Conservation (phyloP, 2,888 invertebrate species). For the Hirtodrosophila histrioides region DNA sequence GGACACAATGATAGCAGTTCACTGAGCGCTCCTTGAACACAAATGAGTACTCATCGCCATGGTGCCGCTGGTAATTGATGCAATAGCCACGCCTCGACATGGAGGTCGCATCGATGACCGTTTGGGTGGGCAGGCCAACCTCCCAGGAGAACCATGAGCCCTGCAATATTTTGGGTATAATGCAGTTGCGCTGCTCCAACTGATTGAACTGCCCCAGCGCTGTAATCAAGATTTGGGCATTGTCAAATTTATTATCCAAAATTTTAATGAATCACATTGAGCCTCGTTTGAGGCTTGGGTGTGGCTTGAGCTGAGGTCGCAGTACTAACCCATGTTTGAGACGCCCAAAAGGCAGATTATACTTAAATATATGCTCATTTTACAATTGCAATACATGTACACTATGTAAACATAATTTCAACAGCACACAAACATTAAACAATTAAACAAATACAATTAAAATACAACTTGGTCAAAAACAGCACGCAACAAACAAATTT, state of each 20-base stretch:
- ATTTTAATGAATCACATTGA: conserved; percentile 61
- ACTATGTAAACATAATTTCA: conserved; percentile 43
- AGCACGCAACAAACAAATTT: conserved; percentile 62
- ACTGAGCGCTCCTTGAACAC: conserved; percentile 87
- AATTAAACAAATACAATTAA: conserved; percentile 18
- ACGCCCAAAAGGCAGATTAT: conserved; percentile 49
- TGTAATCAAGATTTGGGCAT: conserved; percentile 26
- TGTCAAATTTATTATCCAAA: neutral
- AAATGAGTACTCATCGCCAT: conserved; percentile 93
- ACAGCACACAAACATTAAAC: conserved; percentile 12
- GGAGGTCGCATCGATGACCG: conserved; percentile 91
- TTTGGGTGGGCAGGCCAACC: conserved; percentile 91
- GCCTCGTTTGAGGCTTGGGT: conserved; percentile 55
- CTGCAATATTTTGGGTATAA: conserved; percentile 91
- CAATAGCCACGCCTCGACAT: conserved; percentile 92
- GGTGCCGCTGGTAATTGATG: conserved; percentile 88
- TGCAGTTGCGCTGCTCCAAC: conserved; percentile 85
- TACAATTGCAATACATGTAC: conserved; percentile 5
- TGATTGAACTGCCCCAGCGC: conserved; percentile 62
- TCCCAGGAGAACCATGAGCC: conserved; percentile 97
- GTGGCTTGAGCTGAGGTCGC: conserved; percentile 50
- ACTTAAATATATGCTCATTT: conserved; percentile 44
- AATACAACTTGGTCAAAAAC: conserved; percentile 17
- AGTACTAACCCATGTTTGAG: conserved; percentile 50
- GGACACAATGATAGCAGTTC: conserved; percentile 93